Conservation (phyloP, 2,113 vertebrate genomes). For the Narcine bancroftii region DNA sequence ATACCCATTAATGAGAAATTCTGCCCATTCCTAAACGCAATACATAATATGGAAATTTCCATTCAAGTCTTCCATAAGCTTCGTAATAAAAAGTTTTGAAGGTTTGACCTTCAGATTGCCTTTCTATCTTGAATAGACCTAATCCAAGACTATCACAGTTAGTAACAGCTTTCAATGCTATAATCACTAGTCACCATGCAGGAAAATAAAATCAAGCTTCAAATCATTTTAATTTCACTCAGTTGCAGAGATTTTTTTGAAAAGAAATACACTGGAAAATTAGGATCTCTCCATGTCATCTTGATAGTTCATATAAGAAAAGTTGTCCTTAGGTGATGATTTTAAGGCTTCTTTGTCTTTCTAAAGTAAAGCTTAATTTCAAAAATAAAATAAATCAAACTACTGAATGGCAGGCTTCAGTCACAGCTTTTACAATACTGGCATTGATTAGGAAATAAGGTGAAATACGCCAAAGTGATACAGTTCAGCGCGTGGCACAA, state of each 20-base stretch:
- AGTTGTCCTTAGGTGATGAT: background rate
- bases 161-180: background rate
- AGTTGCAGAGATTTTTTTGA: background rate
- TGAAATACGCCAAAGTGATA: background rate
- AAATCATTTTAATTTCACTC: conserved; percentile 1
- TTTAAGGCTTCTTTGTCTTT: background rate
- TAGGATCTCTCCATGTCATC: background rate
- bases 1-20: background rate
- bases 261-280: background rate
- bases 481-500: background rate
- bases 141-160: conserved; percentile 13
- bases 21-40: background rate
- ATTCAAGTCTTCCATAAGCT: background rate
- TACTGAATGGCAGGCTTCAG: background rate
- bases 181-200: background rate
- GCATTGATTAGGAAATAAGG: conserved; percentile 1
- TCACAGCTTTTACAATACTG: background rate
- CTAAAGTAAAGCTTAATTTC: background rate
- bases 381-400: background rate
- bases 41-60: conserved; percentile 9
- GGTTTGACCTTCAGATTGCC: conserved; percentile 10
- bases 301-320: background rate
- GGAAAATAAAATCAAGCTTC: background rate
- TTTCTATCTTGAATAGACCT: background rate
- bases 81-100: conserved; percentile 3